Base-by-base conservation (phyloP, 2,797 vertebrate genomes). In the Rhabdophis nuchalis region DNA sequence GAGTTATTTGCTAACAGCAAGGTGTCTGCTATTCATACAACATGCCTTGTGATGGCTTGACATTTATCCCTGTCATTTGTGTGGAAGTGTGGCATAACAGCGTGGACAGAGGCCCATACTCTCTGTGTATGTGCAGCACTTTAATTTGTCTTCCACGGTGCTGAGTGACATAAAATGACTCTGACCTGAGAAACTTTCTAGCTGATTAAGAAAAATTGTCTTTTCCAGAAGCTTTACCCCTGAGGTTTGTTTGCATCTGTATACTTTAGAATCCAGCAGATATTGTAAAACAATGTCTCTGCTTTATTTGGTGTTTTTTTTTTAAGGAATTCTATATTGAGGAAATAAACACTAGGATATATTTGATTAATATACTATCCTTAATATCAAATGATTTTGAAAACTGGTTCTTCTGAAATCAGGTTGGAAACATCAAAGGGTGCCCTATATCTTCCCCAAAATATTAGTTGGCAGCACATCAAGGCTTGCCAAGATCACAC, bases 31-130 rank as follows among this genome's bases (percentile, higher is more conserved):
- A 29, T 57, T 53, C 56, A 61, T 52, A 60, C 54, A 52, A n/a
- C 41, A 29, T 88, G 54, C 56, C 23, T 53, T n/a, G 32, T 18
- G 68, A 92, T 36, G 68, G 56, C 68, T 32, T 85, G n/a, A 18
- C 91, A 92, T 92, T 92, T 89, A 20, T 89, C 41, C 29, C 87
- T 85, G 68, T 56, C 87, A 88, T 77, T 91, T 50, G 36, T 88
- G 9, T 60, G 56, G 56, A 88, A 23, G 29, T 92, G 57, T 82
- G 68, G 54, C 85, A 88, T 29, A 92, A 88, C 52, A 27, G 41
- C 14, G 12, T 58, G 41, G 91, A 72, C 11, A 5, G 36, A 64
- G 41, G 60, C 5, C 32, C 60, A 54, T n/a, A 52, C 60, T 18
- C 60, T 27, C 60, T 68, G 25, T 46, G 14, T 60, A 60, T 68